phyloP scores from a whole-genome alignment of 37 sponge, comb jelly and placozoan genomes.

The Ianthella basta region DNA sequence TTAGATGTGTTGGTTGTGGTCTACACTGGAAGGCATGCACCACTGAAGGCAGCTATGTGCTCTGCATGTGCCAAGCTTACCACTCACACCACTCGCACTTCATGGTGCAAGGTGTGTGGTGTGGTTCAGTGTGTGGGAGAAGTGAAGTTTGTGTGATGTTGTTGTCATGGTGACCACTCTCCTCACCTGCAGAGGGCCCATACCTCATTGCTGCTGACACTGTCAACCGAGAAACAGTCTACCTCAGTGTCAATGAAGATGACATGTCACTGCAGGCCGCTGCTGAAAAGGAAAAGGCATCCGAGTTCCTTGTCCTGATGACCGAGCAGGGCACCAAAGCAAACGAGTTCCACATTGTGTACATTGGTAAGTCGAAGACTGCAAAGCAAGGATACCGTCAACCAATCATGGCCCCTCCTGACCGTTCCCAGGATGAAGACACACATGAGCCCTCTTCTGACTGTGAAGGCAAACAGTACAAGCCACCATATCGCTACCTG shows the following conservation, averaged over 20 bases:
- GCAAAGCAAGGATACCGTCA: not conserved
- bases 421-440: too few species aligned
- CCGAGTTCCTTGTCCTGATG: conserved; percentile 26
- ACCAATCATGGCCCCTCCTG: not conserved
- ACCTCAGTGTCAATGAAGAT: conserved; percentile 25
- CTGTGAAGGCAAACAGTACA: conserved; percentile 8
- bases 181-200: conserved; percentile 23
- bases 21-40: too few species aligned
- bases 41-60: too few species aligned
- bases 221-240: not conserved
- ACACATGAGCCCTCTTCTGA: too few species aligned
- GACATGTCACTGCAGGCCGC: conserved; percentile 28
- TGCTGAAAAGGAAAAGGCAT: not conserved
- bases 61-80: too few species aligned
- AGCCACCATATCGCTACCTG: conserved; percentile 43
- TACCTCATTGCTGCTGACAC: conserved; percentile 7
- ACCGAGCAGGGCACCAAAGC: conserved; percentile 3
- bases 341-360: conserved; percentile 39
- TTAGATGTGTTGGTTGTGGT: too few species aligned
- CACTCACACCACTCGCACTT: too few species aligned
- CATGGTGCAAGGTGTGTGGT: too few species aligned
- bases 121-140: too few species aligned
- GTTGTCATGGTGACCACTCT: not conserved
- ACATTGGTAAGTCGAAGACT: not conserved
- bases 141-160: not conserved